Evolutionary conservation across 2,888 invertebrate species (phyloP).

Genomic region (Eupithecia subumbrata): DNA sequence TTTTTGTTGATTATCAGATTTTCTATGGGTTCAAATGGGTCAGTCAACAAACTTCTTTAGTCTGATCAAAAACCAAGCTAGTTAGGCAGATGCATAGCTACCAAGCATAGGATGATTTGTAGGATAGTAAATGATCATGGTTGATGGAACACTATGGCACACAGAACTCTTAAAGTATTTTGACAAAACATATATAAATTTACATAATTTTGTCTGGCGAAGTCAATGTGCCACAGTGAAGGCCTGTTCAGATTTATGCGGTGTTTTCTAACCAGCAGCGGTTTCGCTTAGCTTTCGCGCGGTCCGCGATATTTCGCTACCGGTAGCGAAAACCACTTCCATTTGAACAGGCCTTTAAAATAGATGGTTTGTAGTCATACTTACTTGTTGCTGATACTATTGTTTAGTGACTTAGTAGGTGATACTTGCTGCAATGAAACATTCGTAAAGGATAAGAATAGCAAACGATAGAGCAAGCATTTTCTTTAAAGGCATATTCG

Average conservation of each 20-base stretch:
- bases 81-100: slow-evolving; percentile 54
- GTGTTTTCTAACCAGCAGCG: background rate
- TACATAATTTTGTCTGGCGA: background rate
- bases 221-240: background rate
- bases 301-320: background rate
- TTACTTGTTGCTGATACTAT: slow-evolving; percentile 78
- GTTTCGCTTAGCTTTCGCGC: background rate
- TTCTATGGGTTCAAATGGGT: background rate
- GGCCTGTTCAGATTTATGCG: background rate
- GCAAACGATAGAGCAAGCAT: slow-evolving; percentile 67
- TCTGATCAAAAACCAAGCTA: slow-evolving; percentile 38
- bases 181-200: background rate
- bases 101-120: slow-evolving; percentile 53
- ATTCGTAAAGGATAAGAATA: slow-evolving; percentile 74
- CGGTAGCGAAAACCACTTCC: slow-evolving; percentile 11
- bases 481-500: slow-evolving; percentile 39
- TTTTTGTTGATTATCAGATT: background rate
- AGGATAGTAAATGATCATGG: slow-evolving; percentile 29
- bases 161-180: slow-evolving; percentile 17
- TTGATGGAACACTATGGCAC: slow-evolving; percentile 39
- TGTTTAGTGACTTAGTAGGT: slow-evolving; percentile 83
- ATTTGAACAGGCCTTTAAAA: slow-evolving; percentile 42
- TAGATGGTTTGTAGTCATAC: slow-evolving; percentile 59
- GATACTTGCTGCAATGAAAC: slow-evolving; percentile 83
- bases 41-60: slow-evolving; percentile 13